A percentile compares a stretch with the other conserved stretches of the same genome.
Evolutionary conservation across 2,113 vertebrate species (phyloP).

Genomic region (Pantherophis guttatus): DNA sequence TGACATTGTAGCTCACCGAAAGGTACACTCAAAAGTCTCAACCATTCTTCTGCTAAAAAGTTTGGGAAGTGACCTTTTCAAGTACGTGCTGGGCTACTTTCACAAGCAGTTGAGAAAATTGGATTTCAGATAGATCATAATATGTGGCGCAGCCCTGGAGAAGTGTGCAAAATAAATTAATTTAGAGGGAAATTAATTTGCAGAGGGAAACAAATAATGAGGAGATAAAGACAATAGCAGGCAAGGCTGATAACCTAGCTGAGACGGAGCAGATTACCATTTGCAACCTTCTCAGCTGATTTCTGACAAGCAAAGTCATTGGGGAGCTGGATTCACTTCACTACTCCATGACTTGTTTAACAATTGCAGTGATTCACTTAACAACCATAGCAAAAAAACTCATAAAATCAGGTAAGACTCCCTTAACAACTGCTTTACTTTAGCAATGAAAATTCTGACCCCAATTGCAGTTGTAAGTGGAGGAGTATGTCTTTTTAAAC

Average conservation of each 20-base stretch:
- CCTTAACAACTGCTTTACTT: not conserved
- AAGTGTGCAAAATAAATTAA: not conserved
- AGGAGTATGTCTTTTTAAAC: not conserved
- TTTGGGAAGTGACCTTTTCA: not conserved
- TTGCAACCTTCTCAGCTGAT: not conserved
- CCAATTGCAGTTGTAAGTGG: not conserved
- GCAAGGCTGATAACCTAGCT: not conserved
- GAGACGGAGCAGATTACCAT: not conserved
- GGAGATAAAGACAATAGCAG: not conserved
- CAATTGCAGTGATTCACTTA: not conserved
- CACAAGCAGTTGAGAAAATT: not conserved
- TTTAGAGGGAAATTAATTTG: too few species aligned
- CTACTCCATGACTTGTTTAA: not conserved
- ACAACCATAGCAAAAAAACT: not conserved
- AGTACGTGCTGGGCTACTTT: not conserved
- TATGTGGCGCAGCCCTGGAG: not conserved
- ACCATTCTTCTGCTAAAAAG: fast-evolving
- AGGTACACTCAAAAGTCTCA: not conserved
- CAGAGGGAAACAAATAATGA: not conserved
- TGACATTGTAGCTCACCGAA: not conserved
- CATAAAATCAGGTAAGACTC: not conserved
- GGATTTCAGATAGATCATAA: not conserved
- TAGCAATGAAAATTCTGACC: not conserved
- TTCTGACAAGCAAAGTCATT: not conserved
- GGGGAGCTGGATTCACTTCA: not conserved